phyloP scores from a whole-genome alignment of 2,797 vertebrate genomes.

The Hozukius guyotensis region DNA sequence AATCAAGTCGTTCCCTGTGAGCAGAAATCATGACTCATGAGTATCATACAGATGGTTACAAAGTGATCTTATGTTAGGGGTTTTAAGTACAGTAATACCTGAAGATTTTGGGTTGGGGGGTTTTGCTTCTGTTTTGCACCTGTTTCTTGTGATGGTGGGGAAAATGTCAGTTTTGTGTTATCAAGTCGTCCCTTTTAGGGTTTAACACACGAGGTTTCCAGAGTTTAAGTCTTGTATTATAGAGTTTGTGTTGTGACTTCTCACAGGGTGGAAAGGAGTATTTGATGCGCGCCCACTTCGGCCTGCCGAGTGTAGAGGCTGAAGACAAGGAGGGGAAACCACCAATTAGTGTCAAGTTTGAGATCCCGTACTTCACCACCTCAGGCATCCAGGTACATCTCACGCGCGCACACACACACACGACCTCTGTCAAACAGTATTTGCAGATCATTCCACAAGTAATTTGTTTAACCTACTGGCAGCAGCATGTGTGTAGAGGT shows the following conservation, averaged over 20 bases:
- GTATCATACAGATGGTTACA: background rate
- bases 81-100: background rate
- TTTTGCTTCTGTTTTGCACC: background rate
- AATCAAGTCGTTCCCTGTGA: conserved; percentile 98
- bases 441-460: background rate
- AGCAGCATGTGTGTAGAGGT: background rate
- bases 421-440: background rate
- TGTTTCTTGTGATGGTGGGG: background rate
- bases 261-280: conserved; percentile 97
- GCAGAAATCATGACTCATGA: conserved; percentile 61
- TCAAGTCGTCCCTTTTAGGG: background rate
- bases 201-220: background rate
- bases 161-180: background rate
- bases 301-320: conserved; percentile 96
- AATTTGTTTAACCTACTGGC: background rate
- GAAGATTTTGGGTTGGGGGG: background rate
- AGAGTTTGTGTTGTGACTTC: conserved; percentile 59
- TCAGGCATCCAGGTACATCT: conserved; percentile 95
- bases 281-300: conserved; percentile 97
- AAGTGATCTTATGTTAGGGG: background rate
- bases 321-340: conserved; percentile 99
- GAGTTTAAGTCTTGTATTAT: background rate
- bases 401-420: background rate
- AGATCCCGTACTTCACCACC: conserved; percentile 99
- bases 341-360: conserved; percentile 98